These are phyloP conservation scores for Notiomystis cincta DNA, from an alignment of 2,113 vertebrate genomes.

Conservation along the genomic window DNA sequence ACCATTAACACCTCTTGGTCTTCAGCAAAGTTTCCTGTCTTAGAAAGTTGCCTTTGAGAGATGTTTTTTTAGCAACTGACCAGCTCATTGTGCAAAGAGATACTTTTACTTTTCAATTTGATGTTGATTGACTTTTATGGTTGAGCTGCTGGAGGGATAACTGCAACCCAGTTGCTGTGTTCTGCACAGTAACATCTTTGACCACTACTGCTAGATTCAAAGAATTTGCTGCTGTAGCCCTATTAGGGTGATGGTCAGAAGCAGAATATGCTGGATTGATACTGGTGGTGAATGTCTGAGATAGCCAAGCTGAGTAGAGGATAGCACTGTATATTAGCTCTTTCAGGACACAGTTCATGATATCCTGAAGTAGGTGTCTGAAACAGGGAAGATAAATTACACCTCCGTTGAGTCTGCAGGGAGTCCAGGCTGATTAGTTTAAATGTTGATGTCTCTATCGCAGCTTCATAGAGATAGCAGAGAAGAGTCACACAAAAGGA, in stretches of 20 bases:
- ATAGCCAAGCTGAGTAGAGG: neutral
- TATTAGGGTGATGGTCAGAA: neutral
- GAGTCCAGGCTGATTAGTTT: constrained; percentile 15
- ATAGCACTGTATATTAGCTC: neutral
- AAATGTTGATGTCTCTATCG: constrained; percentile 28
- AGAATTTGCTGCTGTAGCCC: neutral
- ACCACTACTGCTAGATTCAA: neutral
- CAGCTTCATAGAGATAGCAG: neutral
- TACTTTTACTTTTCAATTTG: neutral
- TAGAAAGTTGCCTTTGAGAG: neutral
- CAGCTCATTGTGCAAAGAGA: neutral
- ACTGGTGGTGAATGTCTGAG: neutral
- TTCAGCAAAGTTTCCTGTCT: neutral
- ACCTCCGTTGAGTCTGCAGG: neutral
- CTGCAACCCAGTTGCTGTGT: neutral
- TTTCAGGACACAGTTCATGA: constrained; percentile 34
- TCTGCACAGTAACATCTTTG: neutral
- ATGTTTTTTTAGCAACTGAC: neutral
- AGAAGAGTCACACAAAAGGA: neutral
- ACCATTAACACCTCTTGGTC: neutral
- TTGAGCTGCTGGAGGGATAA: neutral
- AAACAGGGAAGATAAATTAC: constrained; percentile 22
- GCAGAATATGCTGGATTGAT: neutral
- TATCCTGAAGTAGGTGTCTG: constrained; percentile 39
- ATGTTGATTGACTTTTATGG: neutral